Evolutionary conservation across 1,140 invertebrate genomes (phyloP).

Genomic region (Aplysia californica): DNA sequence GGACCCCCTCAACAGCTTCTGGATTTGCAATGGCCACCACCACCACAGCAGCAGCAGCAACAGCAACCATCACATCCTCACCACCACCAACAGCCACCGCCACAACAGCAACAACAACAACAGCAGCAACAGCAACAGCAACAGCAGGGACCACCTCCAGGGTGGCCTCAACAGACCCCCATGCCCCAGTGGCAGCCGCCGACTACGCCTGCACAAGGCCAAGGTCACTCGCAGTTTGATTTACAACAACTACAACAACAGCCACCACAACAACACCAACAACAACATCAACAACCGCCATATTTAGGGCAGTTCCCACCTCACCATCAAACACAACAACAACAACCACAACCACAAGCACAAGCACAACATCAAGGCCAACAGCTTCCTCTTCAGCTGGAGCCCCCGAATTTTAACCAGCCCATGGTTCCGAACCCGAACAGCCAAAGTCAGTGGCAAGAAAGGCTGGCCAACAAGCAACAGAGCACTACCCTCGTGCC

Average conservation of each 20-base stretch:
- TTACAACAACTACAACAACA: neutral
- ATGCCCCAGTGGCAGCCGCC: neutral
- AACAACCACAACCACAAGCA: neutral
- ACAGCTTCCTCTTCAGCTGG: neutral
- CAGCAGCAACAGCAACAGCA: neutral
- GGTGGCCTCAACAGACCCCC: neutral
- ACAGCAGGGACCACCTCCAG: neutral
- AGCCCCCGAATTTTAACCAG: neutral
- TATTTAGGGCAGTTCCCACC: neutral
- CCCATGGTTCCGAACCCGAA: neutral
- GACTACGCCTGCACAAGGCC: neutral
- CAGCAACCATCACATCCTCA: neutral
- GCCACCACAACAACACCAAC: neutral
- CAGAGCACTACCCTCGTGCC: no score
- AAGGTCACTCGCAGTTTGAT: neutral
- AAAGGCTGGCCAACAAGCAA: no score
- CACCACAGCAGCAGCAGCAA: neutral
- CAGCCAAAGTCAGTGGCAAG: neutral
- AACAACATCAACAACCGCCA: neutral
- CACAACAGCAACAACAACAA: slow-evolving; percentile 1
- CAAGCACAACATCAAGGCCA: neutral
- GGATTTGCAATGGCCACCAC: neutral
- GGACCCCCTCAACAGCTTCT: neutral
- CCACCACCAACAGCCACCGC: neutral
- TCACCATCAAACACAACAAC: neutral